Evolutionary conservation across 2,888 invertebrate genomes (phyloP).

Genomic region (Anticlea derivata): DNA sequence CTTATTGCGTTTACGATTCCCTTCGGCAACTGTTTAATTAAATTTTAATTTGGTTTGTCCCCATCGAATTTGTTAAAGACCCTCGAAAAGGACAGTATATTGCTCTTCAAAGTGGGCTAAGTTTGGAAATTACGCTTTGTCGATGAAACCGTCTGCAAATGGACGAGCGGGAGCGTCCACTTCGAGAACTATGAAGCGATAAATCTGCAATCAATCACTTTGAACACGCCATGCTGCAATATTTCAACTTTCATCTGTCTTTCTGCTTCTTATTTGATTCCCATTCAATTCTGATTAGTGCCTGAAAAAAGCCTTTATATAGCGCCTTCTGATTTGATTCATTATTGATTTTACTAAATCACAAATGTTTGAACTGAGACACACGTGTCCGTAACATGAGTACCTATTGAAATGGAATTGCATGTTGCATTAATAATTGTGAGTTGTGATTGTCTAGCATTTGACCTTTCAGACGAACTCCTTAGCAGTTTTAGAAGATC

Average conservation of each 20-base stretch:
- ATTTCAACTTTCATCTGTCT: conserved; percentile 30
- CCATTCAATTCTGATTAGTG: neutral
- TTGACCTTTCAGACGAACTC: too few species aligned
- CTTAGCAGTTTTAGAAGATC: too few species aligned
- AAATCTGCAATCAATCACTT: conserved; percentile 37
- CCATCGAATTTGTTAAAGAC: conserved; percentile 8
- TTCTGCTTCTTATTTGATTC: conserved; percentile 20
- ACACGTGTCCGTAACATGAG: too few species aligned
- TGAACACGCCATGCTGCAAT: conserved; percentile 27
- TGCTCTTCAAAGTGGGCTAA: conserved; percentile 3
- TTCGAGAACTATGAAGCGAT: conserved; percentile 27
- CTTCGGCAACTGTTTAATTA: conserved; percentile 19
- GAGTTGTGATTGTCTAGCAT: too few species aligned
- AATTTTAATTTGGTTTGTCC: conserved; percentile 26
- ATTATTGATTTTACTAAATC: too few species aligned
- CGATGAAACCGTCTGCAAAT: conserved; percentile 21
- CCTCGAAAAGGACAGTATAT: neutral
- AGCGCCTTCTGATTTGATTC: neutral
- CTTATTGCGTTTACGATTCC: conserved; percentile 33
- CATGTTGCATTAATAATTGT: too few species aligned
- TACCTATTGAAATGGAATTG: too few species aligned
- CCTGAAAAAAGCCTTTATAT: neutral
- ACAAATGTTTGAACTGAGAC: too few species aligned
- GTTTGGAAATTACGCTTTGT: conserved; percentile 23
- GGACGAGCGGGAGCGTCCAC: conserved; percentile 26